Evolutionary conservation across 2,888 invertebrate species (phyloP).

Genomic region (Noctua pronuba): DNA sequence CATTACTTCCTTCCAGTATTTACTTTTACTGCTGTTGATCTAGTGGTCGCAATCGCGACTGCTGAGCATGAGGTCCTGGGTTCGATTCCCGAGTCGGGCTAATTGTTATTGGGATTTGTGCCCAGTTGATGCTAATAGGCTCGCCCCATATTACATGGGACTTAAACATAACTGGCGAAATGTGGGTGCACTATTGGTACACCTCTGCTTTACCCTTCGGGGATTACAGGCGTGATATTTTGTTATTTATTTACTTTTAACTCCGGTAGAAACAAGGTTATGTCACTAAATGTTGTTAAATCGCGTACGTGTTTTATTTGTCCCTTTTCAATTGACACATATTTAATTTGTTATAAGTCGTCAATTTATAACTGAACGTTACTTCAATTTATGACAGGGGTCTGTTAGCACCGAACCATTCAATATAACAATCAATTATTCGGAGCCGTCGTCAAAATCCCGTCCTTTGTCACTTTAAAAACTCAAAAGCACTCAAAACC

Average conservation of each 20-base stretch:
- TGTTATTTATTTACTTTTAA: background rate
- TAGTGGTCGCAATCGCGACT: no score
- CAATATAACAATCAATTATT: constrained; percentile 48
- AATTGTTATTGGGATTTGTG: no score
- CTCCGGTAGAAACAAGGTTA: background rate
- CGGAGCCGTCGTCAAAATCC: constrained; percentile 33
- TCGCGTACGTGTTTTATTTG: background rate
- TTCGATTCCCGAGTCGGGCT: no score
- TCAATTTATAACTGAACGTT: constrained; percentile 5
- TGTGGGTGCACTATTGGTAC: no score
- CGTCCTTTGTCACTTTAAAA: constrained; percentile 38
- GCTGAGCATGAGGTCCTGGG: no score
- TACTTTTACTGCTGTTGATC: background rate
- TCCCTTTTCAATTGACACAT: background rate
- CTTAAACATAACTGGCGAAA: no score
- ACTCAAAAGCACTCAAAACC: constrained; percentile 37
- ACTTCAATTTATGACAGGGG: background rate
- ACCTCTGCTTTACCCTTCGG: no score
- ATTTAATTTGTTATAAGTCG: no score
- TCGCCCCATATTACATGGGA: no score
- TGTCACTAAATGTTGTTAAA: background rate
- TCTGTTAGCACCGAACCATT: background rate
- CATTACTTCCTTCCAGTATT: background rate
- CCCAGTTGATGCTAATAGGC: no score
- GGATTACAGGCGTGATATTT: no score